Base-by-base conservation (phyloP, 2,113 vertebrate species). In the Marmota flaviventris region DNA sequence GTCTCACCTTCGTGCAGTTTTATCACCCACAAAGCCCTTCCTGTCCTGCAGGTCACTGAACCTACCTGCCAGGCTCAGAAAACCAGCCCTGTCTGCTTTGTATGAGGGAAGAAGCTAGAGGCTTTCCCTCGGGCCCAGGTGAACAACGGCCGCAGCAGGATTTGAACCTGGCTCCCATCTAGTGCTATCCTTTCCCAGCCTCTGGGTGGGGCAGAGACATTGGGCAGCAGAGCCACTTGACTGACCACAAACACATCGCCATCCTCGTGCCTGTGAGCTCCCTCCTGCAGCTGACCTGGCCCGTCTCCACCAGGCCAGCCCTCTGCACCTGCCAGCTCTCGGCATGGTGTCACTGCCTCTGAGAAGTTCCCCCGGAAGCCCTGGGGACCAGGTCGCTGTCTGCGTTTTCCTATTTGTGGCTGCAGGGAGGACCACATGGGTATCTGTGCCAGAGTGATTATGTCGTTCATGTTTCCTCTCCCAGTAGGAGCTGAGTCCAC, bases 191-290 rank as follows among this genome's bases (percentile, higher is more conserved):
- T 12, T 20, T 53, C 29, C 14, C 12, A 17, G 22, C 45, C 51
- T 53, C 2, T 13, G 53, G 53, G 63, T 16, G 18, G 1, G 25
- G n/a, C 7, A 29, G 37, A 37, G 67, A 37, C 2, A 25, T 34
- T 6, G 13, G 82, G 37, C 8, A 39, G 51, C 73, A 58, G 84
- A 56, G 18, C 24, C 20, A 4, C 76, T 16, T 0, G 2, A 32
- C 67, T 1, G 0, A 16, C 89, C 13, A 24, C 27, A 0, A 4
- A 20, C 6, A 10, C 27, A 13, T 10, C 58, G 1, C 0, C 9
- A 45, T 32, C 56, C 37, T 32, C 0, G 8, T 61, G 58, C 24
- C 24, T 8, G 58, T 1, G 1, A 1, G 69, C 65, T 10, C 48
- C 37, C 1, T 8, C 32, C 48, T 20, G 37, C 56, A 14, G 37